Conservation (phyloP, 2,797 vertebrate species). For the Arremon aurantiirostris region DNA sequence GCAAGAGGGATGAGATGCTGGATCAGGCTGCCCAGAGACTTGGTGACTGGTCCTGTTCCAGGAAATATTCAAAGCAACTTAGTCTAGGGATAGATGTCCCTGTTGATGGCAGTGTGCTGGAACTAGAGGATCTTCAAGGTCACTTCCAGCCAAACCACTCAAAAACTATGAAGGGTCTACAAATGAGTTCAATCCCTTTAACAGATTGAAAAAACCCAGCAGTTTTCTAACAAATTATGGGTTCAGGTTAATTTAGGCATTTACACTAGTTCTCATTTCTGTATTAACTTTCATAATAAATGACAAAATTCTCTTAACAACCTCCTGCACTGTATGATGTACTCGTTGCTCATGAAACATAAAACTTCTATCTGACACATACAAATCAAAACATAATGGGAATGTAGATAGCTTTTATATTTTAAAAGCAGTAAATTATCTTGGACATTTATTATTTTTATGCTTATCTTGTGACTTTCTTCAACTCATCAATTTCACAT, state of each 20-base stretch:
- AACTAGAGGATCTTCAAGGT: neutral
- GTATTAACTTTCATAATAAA: slow-evolving; percentile 16
- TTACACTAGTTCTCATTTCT: neutral
- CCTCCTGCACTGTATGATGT: neutral
- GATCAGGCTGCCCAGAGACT: neutral
- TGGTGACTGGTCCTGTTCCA: neutral
- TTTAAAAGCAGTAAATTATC: slow-evolving; percentile 23
- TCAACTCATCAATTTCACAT: neutral
- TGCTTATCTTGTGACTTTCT: slow-evolving; percentile 7
- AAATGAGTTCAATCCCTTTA: neutral
- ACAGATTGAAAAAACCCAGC: neutral
- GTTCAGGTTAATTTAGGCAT: neutral
- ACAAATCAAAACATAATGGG: slow-evolving; percentile 23
- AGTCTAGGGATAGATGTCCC: neutral
- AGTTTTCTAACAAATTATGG: neutral
- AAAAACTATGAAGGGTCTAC: neutral
- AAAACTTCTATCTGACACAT: slow-evolving; percentile 10
- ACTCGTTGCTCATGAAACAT: neutral
- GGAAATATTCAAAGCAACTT: neutral
- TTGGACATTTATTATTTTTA: slow-evolving; percentile 6
- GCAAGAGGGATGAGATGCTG: neutral
- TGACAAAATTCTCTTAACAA: slow-evolving; percentile 42
- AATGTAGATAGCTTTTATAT: neutral
- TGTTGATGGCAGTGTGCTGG: rapidly evolving
- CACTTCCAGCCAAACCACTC: neutral